A percentile compares a stretch with the other conserved stretches of the same genome.
Evolutionary conservation across 2,797 vertebrate species (phyloP).

Genomic region (Champsocephalus gunnari): DNA sequence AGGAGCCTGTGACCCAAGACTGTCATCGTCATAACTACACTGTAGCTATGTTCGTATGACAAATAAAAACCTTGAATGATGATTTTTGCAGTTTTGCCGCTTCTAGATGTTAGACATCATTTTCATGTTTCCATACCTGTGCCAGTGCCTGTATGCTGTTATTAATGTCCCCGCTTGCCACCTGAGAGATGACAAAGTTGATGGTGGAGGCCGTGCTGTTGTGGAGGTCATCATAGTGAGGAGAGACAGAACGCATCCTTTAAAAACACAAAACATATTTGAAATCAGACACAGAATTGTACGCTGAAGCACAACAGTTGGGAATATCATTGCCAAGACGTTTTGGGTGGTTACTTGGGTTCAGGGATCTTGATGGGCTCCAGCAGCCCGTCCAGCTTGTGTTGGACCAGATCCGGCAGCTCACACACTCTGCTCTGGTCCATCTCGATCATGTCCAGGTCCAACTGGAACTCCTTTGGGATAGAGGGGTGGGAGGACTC

Average conservation of each 20-base stretch:
- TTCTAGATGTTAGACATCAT: no score
- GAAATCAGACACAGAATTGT: no score
- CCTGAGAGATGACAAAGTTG: conserved; percentile 98
- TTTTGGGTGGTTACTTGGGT: conserved; percentile 86
- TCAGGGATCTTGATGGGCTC: conserved; percentile 97
- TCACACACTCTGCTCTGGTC: conserved; percentile 92
- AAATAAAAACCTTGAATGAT: no score
- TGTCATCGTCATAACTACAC: no score
- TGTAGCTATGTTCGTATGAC: no score
- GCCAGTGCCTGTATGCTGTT: conserved; percentile 98
- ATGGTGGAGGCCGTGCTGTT: conserved; percentile 98
- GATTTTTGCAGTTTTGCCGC: no score
- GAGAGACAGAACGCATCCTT: conserved; percentile 93
- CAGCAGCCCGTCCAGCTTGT: conserved; percentile 97
- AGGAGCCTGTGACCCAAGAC: no score
- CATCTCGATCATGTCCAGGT: conserved; percentile 97
- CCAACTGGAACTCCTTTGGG: conserved; percentile 95
- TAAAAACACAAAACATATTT: background rate
- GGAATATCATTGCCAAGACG: no score
- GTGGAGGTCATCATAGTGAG: conserved; percentile 96
- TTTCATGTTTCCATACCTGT: conserved; percentile 84
- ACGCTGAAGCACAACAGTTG: no score
- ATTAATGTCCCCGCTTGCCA: conserved; percentile 96
- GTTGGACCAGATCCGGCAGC: conserved; percentile 96
- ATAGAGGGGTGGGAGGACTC: conserved; percentile 86